phyloP scores from a whole-genome alignment of 1,140 invertebrate species.

The Trialeurodes vaporariorum region DNA sequence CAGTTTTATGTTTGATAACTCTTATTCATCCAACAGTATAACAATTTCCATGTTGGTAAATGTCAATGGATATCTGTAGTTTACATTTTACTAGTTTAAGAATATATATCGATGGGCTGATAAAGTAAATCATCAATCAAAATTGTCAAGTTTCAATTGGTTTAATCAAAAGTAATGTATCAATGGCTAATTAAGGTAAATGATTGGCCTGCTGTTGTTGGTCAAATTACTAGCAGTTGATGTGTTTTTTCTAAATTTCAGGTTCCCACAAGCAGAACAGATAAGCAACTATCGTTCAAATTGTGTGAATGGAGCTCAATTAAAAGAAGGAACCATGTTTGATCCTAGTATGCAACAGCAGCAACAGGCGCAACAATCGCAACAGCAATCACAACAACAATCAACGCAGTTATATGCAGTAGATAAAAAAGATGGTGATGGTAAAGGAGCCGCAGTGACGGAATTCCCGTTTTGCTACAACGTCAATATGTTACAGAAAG shows the following conservation, averaged over 20 bases:
- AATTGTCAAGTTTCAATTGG: too few species aligned
- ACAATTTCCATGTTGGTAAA: too few species aligned
- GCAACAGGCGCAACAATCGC: constrained; percentile 38
- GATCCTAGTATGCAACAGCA: constrained; percentile 25
- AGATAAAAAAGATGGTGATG: constrained; percentile 16
- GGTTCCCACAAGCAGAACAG: constrained; percentile 38
- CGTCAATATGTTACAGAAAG: constrained; percentile 43
- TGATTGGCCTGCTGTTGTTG: too few species aligned
- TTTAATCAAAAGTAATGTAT: too few species aligned
- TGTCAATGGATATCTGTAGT: too few species aligned
- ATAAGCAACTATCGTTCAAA: constrained; percentile 24
- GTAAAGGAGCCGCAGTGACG: constrained; percentile 32
- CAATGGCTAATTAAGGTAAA: too few species aligned
- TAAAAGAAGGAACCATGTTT: constrained; percentile 21
- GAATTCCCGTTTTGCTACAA: constrained; percentile 45
- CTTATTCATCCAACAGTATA: too few species aligned
- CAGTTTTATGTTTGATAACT: too few species aligned
- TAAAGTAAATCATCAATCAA: too few species aligned
- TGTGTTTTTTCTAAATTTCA: constrained; percentile 22
- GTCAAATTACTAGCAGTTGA: too few species aligned
- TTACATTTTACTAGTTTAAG: too few species aligned
- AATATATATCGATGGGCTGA: too few species aligned
- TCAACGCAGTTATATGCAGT: constrained; percentile 28
- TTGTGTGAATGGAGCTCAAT: constrained; percentile 5
- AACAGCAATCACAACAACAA: constrained; percentile 38